A percentile compares a stretch with the other conserved stretches of the same genome.
Conservation (phyloP, 2,888 invertebrate genomes). For the Protophormia terraenovae region DNA sequence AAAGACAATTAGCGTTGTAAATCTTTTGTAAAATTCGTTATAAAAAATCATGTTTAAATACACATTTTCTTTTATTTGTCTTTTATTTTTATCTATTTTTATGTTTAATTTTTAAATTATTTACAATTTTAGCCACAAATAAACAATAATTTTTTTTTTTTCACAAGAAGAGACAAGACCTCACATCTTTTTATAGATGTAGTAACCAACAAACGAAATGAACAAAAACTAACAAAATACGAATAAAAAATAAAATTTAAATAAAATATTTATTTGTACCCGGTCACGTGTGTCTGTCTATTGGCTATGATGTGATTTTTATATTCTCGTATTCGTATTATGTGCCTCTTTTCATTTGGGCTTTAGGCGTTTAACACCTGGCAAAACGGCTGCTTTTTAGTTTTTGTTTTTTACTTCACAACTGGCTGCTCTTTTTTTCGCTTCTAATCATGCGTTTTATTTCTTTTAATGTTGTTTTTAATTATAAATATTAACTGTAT, state of each 20-base stretch:
- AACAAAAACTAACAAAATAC: no score
- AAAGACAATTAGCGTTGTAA: conserved; percentile 53
- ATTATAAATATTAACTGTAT: neutral
- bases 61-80: neutral
- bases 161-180: neutral
- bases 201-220: no score
- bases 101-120: conserved; percentile 16
- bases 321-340: no score
- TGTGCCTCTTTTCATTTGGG: neutral
- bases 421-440: neutral
- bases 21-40: conserved; percentile 56
- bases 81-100: conserved; percentile 21
- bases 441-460: conserved; percentile 39
- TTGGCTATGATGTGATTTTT: conserved; percentile 2
- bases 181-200: conserved; percentile 24
- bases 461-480: conserved; percentile 17
- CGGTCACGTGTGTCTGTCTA: conserved; percentile 38
- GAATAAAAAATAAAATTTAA: neutral
- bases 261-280: neutral
- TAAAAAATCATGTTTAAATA: conserved; percentile 43
- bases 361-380: conserved; percentile 47
- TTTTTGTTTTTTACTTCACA: neutral
- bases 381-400: neutral
- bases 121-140: conserved; percentile 7
- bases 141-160: neutral